phyloP scores from a whole-genome alignment of 2,113 vertebrate species.

The Chloroceryle aenea region DNA sequence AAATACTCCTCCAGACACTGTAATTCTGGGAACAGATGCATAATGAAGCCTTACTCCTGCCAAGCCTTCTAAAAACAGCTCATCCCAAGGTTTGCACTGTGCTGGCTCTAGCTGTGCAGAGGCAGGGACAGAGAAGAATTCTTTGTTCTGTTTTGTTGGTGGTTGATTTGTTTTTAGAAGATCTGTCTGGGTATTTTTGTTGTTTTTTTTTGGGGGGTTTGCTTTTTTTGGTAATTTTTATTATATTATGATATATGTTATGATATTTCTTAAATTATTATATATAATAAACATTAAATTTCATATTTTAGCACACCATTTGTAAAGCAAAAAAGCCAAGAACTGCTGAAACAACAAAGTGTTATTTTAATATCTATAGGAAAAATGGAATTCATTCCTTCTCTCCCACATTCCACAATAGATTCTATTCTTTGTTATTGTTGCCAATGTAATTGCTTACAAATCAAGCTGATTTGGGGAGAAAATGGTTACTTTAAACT shows the following conservation, averaged over 20 bases:
- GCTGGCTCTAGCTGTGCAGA: not conserved
- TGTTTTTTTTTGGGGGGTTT: no score
- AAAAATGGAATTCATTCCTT: not conserved
- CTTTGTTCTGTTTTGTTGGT: no score
- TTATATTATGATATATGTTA: not conserved
- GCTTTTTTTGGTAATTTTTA: not conserved
- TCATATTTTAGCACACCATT: not conserved
- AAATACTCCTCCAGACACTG: not conserved
- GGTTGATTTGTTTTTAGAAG: no score
- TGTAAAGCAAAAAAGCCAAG: not conserved
- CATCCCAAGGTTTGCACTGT: not conserved
- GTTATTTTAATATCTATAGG: not conserved
- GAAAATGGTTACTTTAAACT: slow-evolving; percentile 8
- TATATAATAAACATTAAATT: not conserved
- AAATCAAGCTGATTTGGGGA: not conserved
- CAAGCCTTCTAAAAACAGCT: slow-evolving; percentile 18
- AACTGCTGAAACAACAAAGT: not conserved
- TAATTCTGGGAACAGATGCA: not conserved
- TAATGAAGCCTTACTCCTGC: not conserved
- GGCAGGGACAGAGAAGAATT: not conserved
- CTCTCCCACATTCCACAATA: not conserved
- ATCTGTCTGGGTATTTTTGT: no score
- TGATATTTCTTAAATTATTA: no score
- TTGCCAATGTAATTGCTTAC: not conserved
- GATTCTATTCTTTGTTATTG: not conserved